Evolutionary conservation across 2,113 vertebrate species (phyloP).

Genomic region (Thamnophis sirtalis): DNA sequence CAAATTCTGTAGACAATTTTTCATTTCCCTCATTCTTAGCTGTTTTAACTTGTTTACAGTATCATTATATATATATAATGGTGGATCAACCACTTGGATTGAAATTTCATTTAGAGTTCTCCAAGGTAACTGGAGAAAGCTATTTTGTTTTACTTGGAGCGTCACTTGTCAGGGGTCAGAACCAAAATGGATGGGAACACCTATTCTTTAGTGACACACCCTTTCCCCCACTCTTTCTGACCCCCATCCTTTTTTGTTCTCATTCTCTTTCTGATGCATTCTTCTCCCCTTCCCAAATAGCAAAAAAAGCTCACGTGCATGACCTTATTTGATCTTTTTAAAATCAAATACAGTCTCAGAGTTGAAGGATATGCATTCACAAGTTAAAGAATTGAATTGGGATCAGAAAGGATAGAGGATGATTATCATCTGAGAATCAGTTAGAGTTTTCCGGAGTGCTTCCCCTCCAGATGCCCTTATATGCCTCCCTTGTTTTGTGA

Average conservation of each 20-base stretch:
- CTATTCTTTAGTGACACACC: not conserved
- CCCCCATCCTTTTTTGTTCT: not conserved
- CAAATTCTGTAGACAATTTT: not conserved
- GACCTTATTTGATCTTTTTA: not conserved
- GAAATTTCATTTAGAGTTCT: not conserved
- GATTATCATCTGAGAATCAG: too few relatives aligned
- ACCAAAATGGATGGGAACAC: not conserved
- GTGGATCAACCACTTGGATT: not conserved
- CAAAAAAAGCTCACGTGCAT: not conserved
- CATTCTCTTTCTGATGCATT: not conserved
- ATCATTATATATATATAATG: not conserved
- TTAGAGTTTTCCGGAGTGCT: too few relatives aligned
- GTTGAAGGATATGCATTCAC: not conserved
- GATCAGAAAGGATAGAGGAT: too few relatives aligned
- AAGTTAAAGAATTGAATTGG: not conserved
- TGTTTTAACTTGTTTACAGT: not conserved
- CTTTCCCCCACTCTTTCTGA: not conserved
- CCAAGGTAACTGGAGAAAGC: not conserved
- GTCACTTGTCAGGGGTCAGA: not conserved
- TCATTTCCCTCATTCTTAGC: not conserved
- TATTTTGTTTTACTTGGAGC: not conserved
- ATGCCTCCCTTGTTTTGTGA: not conserved
- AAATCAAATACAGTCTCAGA: not conserved
- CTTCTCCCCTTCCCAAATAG: not conserved
- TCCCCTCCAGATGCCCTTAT: not conserved